Evolutionary conservation across 2,797 vertebrate species (phyloP), one percentile per base, ranked within the genome.

Genomic region (Pitangus sulphuratus): DNA sequence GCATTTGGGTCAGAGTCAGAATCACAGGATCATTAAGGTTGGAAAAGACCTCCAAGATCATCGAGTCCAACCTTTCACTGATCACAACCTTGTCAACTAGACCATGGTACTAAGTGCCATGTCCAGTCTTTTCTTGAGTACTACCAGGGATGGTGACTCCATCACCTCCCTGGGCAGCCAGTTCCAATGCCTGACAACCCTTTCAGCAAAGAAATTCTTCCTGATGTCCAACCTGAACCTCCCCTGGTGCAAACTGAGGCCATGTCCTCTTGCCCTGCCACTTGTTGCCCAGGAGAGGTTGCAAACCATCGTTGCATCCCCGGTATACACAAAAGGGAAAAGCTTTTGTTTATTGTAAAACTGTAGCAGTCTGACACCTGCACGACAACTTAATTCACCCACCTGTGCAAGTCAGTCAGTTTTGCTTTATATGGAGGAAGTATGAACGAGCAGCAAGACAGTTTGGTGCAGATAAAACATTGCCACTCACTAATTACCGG

Each of bases 291-390:
- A 22, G 31, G 13, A 76, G 31, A n/a, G n/a, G 31, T 4, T 44
- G 26, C 0, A 1, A 48, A 26, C 4, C 20, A 4, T 11, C 0
- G 15, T 0, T 9, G 8, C 1, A 0, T 28, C 24, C 16, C 0
- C 5, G 5, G 26, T 12, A 45, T 31, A 25, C 26, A 3, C 12
- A 18, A 37, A 30, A 18, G 26, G 20, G 42, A 51, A 80, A 84
- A 62, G 33, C 16, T 82, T 79, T 79, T 57, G 24, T 65, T 74
- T 58, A 28, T 33, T 37, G 3, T 21, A 37, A 18, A 71, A 24
- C 35, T 69, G 50, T 31, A 5, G 26, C 26, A 51, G 22, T 2
- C 35, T 45, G 58, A 82, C 72, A 60, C 33, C 53, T 68, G 70
- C 28, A 0, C 2, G 17, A 47, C 70, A 58, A 14, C n/a, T 57